A percentile compares a stretch with the other conserved stretches of the same genome.
Conservation (phyloP, 2,113 vertebrate species). For the Cacatua alba region DNA sequence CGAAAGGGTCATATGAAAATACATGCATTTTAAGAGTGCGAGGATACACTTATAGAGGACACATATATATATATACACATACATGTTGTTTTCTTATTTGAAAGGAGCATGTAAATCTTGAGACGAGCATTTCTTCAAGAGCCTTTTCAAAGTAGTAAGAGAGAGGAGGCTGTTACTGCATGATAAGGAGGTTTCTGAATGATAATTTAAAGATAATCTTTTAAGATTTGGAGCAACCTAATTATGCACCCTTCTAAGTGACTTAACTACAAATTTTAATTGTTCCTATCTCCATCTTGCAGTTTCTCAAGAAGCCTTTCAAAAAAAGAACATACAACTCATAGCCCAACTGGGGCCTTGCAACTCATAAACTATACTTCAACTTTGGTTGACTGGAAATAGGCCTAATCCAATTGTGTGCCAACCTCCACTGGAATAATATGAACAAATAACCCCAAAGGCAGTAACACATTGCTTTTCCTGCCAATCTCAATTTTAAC, state of each 20-base stretch:
- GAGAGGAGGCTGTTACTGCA: neutral
- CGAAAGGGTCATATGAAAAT: neutral
- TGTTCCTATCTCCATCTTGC: neutral
- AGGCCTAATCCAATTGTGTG: constrained; percentile 13
- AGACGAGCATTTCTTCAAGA: neutral
- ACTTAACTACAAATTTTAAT: constrained; percentile 16
- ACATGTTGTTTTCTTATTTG: neutral
- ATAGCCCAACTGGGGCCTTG: neutral
- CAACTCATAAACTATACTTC: neutral
- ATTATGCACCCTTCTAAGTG: neutral
- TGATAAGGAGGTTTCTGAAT: constrained; percentile 6
- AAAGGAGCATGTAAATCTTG: neutral
- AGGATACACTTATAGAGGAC: neutral
- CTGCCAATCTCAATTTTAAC: constrained; percentile 51
- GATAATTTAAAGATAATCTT: constrained; percentile 36
- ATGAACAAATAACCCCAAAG: constrained; percentile 31
- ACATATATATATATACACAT: neutral
- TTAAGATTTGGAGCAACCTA: constrained; percentile 2
- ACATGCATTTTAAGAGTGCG: neutral
- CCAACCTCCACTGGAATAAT: constrained; percentile 2
- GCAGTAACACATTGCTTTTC: neutral
- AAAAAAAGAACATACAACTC: neutral
- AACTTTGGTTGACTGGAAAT: constrained; percentile 5
- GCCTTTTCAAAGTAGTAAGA: neutral
- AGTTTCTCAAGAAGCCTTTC: neutral